These are phyloP conservation scores for Perca flavescens DNA, from an alignment of 2,113 vertebrate genomes.

Conservation along the genomic window DNA sequence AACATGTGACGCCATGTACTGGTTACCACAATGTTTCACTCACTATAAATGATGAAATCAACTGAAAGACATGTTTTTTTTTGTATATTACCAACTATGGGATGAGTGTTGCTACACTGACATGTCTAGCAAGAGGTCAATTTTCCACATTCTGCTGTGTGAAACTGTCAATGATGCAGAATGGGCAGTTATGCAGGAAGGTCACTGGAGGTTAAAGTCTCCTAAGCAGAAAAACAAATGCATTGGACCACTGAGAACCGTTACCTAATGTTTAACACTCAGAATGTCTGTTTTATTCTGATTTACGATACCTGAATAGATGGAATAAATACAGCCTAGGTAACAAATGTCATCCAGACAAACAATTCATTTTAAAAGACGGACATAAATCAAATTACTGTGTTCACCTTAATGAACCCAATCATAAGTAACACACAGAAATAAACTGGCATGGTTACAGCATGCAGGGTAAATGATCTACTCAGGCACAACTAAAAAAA, in stretches of 20 bases:
- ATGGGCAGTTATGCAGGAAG: conserved; percentile 29
- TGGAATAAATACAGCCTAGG: conserved; percentile 4
- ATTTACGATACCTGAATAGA: conserved; percentile 3
- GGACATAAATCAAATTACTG: conserved; percentile 30
- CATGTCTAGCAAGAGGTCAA: conserved; percentile 31
- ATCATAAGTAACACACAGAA: conserved; percentile 53
- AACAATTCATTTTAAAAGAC: conserved; percentile 11
- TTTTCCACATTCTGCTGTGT: conserved; percentile 34
- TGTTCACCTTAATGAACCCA: conserved; percentile 37
- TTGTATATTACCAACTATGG: background rate
- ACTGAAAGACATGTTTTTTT: background rate
- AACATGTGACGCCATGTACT: conserved; percentile 14
- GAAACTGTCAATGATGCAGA: conserved; percentile 51
- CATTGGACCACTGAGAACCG: background rate
- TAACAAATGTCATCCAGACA: conserved; percentile 15
- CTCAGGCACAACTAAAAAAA: conserved; percentile 62
- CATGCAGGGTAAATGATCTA: conserved; percentile 82
- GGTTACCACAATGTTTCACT: background rate
- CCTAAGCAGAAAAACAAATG: conserved; percentile 33
- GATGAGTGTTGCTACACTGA: conserved; percentile 12
- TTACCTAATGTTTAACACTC: conserved; percentile 5
- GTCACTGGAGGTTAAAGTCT: conserved; percentile 48
- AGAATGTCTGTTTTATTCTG: conserved; percentile 17
- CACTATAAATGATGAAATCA: conserved; percentile 19
- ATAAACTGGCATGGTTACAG: conserved; percentile 56